Evolutionary conservation across 2,797 vertebrate genomes (phyloP), one percentile per base, ranked within the genome.

Genomic region (Fratercula arctica): DNA sequence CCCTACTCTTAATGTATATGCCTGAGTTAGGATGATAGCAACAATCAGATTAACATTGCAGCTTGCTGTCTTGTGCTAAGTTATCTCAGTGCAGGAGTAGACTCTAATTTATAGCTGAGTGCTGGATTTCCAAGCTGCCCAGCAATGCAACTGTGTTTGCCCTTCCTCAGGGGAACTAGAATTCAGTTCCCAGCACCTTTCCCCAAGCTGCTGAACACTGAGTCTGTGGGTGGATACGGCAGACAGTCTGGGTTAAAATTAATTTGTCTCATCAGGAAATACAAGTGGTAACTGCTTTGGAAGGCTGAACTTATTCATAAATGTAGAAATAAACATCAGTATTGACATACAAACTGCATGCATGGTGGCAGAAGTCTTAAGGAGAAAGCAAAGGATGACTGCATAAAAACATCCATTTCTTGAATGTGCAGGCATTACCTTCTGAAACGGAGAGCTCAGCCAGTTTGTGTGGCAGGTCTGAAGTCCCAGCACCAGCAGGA

Each of bases 381-480:
- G 33, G 28, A 83, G 28, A 48, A 73, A 80, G 33, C 29, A 48
- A 89, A 92, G 33, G 26, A 48, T 0, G 0, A 66, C 33, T 59
- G 21, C 60, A 68, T 72, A 70, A 80, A 64, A 69, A 83, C 15
- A 26, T 61, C 33, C 0, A 1, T 53, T 74, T 82, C 50, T 68
- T 51, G 31, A 78, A 77, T 16, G 53, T 35, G 37, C 53, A 72
- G 31, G 4, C 26, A 43, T 97, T 98, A 99, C 99, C 98, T 98
- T 98, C 96, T 70, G 97, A 97, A 89, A 99, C 41, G 1, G 98
- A 97, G 63, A 99, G 98, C 61, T 98, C 97, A 28, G 98, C 98
- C 96, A 98, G 97, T 94, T 98, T 98, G 88, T 98, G 96, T 5
- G 98, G 98, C 85, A 99, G 93, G 35, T 99, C 98, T 14, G 98